Base-by-base conservation (phyloP, 1,140 invertebrate genomes). In the Physella acuta region DNA sequence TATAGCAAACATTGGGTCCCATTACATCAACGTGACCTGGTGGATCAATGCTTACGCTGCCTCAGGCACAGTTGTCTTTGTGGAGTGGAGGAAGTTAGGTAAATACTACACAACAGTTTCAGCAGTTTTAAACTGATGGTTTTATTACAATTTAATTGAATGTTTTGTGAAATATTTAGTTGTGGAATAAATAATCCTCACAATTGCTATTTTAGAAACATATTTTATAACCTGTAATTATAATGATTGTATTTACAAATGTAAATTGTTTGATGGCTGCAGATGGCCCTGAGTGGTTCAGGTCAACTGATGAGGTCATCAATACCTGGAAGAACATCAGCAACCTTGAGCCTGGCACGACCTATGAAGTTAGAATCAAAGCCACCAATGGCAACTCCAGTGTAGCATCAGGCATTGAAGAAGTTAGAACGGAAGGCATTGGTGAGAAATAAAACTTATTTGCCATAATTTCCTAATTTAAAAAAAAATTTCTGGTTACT, bases 61-160 rank as follows among this genome's bases (percentile, higher is more conserved):
- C 75, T 90, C 93, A 4, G 91, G 92, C 73, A 93, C 92, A 20
- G 93, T 96, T 79, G 97, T 97, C 84, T 95, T 91, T 78, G 94
- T 93, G 1, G 93, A 94, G 84, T 96, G 93, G 84, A 90, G 87
- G 24, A 77, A 76, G 67, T 69, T 76, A 60, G 79, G 81, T 79
- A 70, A 73, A 68, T 61, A 8, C 8, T 49, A 39, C 44, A 49
- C n/a, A 49, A 49, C 44, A 14, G n/a, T 49, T 49, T 14, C 44
- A 49, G 11, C 44, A 14, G 44, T n/a, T n/a, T n/a, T n/a, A 8
- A 44, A 44, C 39, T 44, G 39, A 20, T 44, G 20, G 8, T 44
- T 44, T 44, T 44, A 20, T 20, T 44, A 44, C 3, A 31, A 33
- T 60, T 26, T 33, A 16, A 60, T 14, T 16, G 26, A 14, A 5